These are phyloP conservation scores for Cyprinodon tularosa DNA, from an alignment of 2,113 vertebrate genomes.

Conservation along the genomic window DNA sequence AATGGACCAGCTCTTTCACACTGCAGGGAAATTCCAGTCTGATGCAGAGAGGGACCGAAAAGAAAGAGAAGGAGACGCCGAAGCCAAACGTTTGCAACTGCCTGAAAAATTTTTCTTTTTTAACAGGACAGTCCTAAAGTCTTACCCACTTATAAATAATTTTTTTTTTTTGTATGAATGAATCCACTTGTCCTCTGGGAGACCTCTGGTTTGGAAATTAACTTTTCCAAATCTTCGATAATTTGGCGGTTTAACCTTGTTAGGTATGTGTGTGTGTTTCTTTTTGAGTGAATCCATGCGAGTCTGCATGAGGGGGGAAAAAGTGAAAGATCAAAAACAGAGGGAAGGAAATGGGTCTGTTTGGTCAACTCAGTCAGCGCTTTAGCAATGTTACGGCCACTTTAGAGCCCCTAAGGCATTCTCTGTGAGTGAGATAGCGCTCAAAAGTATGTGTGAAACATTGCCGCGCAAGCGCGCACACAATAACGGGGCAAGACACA, in stretches of 20 bases:
- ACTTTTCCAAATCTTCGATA: background rate
- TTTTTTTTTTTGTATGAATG: slow-evolving; percentile 20
- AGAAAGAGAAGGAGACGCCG: slow-evolving; percentile 53
- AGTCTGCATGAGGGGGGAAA: slow-evolving; percentile 34
- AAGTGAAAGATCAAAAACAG: slow-evolving; percentile 29
- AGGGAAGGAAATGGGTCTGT: slow-evolving; percentile 61
- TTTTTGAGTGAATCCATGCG: slow-evolving; percentile 28
- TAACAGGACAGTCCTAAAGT: slow-evolving; percentile 25
- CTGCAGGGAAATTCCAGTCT: slow-evolving; percentile 80
- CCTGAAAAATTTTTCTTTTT: slow-evolving; percentile 57
- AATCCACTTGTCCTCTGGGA: background rate
- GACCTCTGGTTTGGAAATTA: slow-evolving; percentile 1
- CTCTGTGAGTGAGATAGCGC: slow-evolving; percentile 42
- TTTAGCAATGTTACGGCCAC: slow-evolving; percentile 72
- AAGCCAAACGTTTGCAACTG: slow-evolving; percentile 67
- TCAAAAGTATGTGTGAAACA: slow-evolving; percentile 17
- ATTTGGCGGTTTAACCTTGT: slow-evolving; percentile 11
- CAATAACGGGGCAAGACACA: slow-evolving; percentile 26
- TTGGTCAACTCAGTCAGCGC: slow-evolving; percentile 64
- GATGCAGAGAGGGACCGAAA: slow-evolving; percentile 50
- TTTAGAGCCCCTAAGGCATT: slow-evolving; percentile 67
- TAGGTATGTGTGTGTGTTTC: slow-evolving; percentile 6
- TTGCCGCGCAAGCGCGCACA: slow-evolving; percentile 14
- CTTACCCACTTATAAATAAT: slow-evolving; percentile 7
- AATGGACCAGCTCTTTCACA: slow-evolving; percentile 81